Percentiles rank a stretch among this genome's conserved stretches.
phyloP scores from a whole-genome alignment of 2,113 vertebrate species.

The Hypanus sabinus region DNA sequence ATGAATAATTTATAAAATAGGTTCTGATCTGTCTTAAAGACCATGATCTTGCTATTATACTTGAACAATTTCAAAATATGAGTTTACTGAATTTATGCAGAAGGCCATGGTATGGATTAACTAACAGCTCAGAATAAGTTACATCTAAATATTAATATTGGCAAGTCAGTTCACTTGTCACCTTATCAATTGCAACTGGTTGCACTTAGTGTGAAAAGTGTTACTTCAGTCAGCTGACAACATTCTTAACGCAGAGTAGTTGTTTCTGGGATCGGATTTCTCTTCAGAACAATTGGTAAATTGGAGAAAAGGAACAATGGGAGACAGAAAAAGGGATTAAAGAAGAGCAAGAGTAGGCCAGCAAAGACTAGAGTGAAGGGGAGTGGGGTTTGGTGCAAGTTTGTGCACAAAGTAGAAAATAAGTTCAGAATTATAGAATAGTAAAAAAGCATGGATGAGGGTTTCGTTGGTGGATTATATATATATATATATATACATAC shows the following conservation, averaged over 20 bases:
- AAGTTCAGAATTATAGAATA: too few relatives aligned
- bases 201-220: not conserved
- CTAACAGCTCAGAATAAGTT: not conserved
- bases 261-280: not conserved
- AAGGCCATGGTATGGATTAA: not conserved
- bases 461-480: too few relatives aligned
- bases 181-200: not conserved
- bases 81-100: not conserved
- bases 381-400: too few relatives aligned
- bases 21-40: not conserved
- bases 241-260: not conserved
- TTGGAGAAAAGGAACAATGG: too few relatives aligned
- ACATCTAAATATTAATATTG: not conserved
- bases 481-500: too few relatives aligned
- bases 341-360: too few relatives aligned
- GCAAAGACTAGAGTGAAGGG: too few relatives aligned
- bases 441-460: too few relatives aligned
- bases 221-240: not conserved
- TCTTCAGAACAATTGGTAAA: not conserved
- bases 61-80: not conserved
- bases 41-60: not conserved
- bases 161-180: not conserved
- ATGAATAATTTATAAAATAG: not conserved
- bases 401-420: too few relatives aligned
- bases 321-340: too few relatives aligned